Evolutionary conservation across 1,140 invertebrate species (phyloP).

Genomic region (Cylas formicarius): DNA sequence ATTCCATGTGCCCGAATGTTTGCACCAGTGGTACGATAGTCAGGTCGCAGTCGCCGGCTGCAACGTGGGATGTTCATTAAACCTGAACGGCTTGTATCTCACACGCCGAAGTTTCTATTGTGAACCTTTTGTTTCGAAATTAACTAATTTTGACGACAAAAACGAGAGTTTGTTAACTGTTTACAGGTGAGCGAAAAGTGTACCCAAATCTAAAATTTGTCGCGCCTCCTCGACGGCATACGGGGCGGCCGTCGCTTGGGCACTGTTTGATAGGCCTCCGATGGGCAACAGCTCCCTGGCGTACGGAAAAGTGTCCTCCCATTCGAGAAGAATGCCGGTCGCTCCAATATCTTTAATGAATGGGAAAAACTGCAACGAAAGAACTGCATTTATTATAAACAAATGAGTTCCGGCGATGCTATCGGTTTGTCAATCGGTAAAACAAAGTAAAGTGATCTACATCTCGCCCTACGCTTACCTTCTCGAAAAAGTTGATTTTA

Average conservation of each 20-base stretch:
- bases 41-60: constrained; percentile 40
- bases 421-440: no score
- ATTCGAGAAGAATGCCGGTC: constrained; percentile 80
- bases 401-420: no score
- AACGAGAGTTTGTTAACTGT: neutral
- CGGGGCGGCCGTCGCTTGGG: constrained; percentile 40
- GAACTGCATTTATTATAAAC: no score
- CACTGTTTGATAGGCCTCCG: constrained; percentile 47
- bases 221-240: constrained; percentile 44
- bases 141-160: no score
- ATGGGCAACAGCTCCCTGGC: constrained; percentile 55
- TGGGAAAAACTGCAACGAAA: constrained; percentile 49
- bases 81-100: no score
- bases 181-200: constrained; percentile 23
- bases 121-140: no score
- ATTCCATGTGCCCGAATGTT: constrained; percentile 92
- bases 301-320: constrained; percentile 92
- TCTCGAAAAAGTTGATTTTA: constrained; percentile 58
- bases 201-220: constrained; percentile 42
- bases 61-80: no score
- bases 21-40: constrained; percentile 80
- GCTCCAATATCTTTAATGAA: constrained; percentile 60
- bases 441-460: no score
- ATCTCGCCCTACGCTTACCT: constrained; percentile 42
- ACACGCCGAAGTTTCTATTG: no score